phyloP scores from a whole-genome alignment of 2,888 invertebrate genomes.

The Resseliella maxima region DNA sequence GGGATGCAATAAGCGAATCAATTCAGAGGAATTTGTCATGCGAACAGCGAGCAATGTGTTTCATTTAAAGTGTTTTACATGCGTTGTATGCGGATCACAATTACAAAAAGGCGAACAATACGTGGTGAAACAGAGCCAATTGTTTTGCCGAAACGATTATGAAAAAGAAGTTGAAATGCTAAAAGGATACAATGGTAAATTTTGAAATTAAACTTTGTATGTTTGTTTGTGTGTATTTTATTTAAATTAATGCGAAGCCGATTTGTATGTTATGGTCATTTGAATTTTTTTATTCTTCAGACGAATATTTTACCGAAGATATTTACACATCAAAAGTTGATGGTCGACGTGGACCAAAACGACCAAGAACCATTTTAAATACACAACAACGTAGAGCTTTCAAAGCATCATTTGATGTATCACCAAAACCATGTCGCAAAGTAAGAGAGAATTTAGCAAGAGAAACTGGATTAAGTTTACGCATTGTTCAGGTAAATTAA shows the following conservation, averaged over 20 bases:
- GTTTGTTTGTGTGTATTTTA: too few relatives aligned
- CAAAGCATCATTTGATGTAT: constrained; percentile 86
- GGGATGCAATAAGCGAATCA: constrained; percentile 77
- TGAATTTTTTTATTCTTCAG: constrained; percentile 61
- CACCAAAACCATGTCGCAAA: constrained; percentile 86
- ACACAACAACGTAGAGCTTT: constrained; percentile 85
- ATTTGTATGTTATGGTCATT: neutral
- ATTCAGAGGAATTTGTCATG: constrained; percentile 84
- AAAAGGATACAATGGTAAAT: constrained; percentile 70
- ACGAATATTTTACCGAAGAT: constrained; percentile 73
- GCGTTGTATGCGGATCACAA: constrained; percentile 80
- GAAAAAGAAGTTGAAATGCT: constrained; percentile 82
- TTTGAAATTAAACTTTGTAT: too few relatives aligned
- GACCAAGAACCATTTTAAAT: constrained; percentile 85
- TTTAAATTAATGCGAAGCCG: too few relatives aligned
- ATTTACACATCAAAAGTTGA: constrained; percentile 72
- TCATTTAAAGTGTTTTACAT: constrained; percentile 83
- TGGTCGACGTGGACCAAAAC: constrained; percentile 80
- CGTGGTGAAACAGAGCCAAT: constrained; percentile 80
- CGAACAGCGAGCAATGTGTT: constrained; percentile 79
- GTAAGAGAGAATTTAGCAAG: constrained; percentile 84
- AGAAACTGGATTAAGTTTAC: constrained; percentile 84
- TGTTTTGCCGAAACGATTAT: constrained; percentile 83
- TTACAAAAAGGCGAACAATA: constrained; percentile 86
- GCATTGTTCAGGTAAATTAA: constrained; percentile 80